A percentile compares a stretch with the other conserved stretches of the same genome.
Evolutionary conservation across 2,797 vertebrate genomes (phyloP).

Genomic region (Enteromius afrohamiltoni): DNA sequence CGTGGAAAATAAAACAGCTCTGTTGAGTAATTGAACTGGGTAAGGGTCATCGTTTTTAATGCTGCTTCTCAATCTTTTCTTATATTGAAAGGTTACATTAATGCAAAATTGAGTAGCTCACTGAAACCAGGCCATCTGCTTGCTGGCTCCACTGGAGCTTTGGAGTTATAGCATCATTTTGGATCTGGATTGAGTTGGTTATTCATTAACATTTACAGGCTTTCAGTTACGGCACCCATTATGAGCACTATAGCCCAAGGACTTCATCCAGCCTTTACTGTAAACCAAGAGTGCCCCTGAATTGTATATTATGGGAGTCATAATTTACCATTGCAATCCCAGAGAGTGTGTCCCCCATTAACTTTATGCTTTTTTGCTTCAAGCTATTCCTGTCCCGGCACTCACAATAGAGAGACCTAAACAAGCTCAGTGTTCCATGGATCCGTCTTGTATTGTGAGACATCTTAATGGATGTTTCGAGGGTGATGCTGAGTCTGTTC

Average conservation of each 20-base stretch:
- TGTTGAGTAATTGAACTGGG: conserved; percentile 23
- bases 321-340: conserved; percentile 57
- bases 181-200: conserved; percentile 47
- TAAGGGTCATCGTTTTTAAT: conserved; percentile 6
- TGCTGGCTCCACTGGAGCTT: conserved; percentile 21
- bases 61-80: conserved; percentile 11
- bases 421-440: conserved; percentile 52
- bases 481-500: conserved; percentile 19
- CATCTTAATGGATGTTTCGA: conserved; percentile 45
- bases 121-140: conserved; percentile 35
- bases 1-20: background rate
- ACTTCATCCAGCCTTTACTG: conserved; percentile 48
- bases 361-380: conserved; percentile 50
- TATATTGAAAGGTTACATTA: conserved; percentile 39
- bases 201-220: conserved; percentile 54
- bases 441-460: conserved; percentile 45
- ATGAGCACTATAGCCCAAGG: conserved; percentile 51
- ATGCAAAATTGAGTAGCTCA: conserved; percentile 28
- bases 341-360: conserved; percentile 58
- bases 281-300: conserved; percentile 54
- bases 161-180: conserved; percentile 48
- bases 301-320: conserved; percentile 53
- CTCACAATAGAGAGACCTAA: conserved; percentile 50
- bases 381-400: conserved; percentile 52
- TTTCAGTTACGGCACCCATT: conserved; percentile 51